These are phyloP conservation scores for Cyanoderma ruficeps DNA, from an alignment of 2,113 vertebrate genomes.

Conservation along the genomic window DNA sequence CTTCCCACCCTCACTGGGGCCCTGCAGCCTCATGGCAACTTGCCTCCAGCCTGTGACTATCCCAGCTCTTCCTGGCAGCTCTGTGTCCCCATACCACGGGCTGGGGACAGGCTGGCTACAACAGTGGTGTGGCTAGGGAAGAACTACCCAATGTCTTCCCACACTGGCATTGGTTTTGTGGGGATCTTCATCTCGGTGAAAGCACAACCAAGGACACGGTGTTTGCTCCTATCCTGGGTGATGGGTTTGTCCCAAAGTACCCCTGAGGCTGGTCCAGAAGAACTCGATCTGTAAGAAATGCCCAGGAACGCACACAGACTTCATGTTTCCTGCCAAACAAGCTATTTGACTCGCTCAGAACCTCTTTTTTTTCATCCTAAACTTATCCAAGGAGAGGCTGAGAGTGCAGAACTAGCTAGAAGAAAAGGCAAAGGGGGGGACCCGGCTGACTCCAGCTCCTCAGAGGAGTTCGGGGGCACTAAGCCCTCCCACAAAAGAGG, in stretches of 20 bases:
- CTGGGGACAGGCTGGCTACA: background rate
- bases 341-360: background rate
- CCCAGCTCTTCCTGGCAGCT: background rate
- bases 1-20: background rate
- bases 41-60: fast-evolving
- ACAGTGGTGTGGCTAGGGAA: background rate
- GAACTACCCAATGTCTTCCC: background rate
- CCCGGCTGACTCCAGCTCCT: background rate
- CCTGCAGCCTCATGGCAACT: background rate
- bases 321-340: background rate
- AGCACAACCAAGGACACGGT: background rate
- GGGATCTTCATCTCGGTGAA: background rate
- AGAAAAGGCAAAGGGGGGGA: background rate
- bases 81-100: background rate
- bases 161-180: background rate
- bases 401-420: background rate
- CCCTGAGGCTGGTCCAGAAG: background rate
- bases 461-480: fast-evolving
- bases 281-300: background rate
- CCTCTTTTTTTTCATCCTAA: background rate
- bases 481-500: fast-evolving
- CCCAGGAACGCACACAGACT: fast-evolving
- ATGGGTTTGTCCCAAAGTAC: background rate
- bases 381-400: background rate
- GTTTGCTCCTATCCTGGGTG: background rate